Evolutionary conservation across 2,888 invertebrate species (phyloP), one percentile per base, ranked within the genome.

Genomic region (Villa cingulata): DNA sequence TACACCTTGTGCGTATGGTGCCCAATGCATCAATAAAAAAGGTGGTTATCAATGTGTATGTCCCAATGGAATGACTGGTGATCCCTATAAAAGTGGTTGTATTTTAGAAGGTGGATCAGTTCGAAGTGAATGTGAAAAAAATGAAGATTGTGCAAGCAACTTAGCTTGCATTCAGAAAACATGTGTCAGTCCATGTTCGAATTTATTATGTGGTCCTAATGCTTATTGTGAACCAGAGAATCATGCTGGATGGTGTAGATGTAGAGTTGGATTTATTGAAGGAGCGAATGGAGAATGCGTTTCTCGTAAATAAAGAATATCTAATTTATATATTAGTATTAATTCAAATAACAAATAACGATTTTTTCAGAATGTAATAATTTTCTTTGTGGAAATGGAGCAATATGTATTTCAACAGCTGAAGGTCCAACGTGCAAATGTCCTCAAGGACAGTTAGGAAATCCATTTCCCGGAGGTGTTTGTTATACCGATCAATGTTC

Each of bases 381-480:
- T 44, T 79, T 84, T 51, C 76, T 83, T 19, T 92, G 92, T 61
- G 89, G 86, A 15, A 70, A 75, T 37, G 87, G 87, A 53, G 89
- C 89, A 12, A 80, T 86, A 51, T 92, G 90, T 60, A 86, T 91
- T 55, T 83, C 86, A 51, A 84, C 88, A 32, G 78, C 81, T 55
- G 76, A 76, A 18, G 91, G 90, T 15, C 88, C 89, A 16, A 89
- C 89, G 6, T 92, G 91, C 63, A 83, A 86, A 62, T 92, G 91
- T 60, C 77, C 83, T 3, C 86, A 88, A 63, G 89, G 89, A 41
- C 84, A 82, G 64, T 77, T 81, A 48, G 91, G 91, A 18, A 91
- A 92, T 70, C 90, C 92, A 9, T 92, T 91, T 72, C 86, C 90
- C 2, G 92, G 92, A 23, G 92, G 91, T 37, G 76, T 75, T 46